phyloP scores from a whole-genome alignment of 2,888 invertebrate genomes.

The Loripinus fragilis region DNA sequence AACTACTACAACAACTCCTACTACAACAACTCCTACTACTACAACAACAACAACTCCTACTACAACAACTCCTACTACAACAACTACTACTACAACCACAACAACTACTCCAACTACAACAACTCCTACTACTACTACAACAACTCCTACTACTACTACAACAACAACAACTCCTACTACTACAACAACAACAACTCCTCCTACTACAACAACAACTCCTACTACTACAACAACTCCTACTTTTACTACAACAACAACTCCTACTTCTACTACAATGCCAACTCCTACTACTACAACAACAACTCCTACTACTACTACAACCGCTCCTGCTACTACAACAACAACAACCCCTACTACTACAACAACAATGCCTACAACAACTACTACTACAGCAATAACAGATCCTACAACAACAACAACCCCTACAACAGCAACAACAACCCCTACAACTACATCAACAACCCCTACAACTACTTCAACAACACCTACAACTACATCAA shows the following conservation, averaged over 20 bases:
- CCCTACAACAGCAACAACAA: conserved; percentile 10
- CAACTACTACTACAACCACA: too few species aligned
- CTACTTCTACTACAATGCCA: conserved; percentile 21
- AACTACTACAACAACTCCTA: too few species aligned
- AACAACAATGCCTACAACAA: conserved; percentile 10
- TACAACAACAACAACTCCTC: too few species aligned
- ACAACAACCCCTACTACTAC: conserved; percentile 27
- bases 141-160: too few species aligned
- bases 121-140: too few species aligned
- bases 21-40: too few species aligned
- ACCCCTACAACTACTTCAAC: conserved; percentile 6
- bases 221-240: too few species aligned
- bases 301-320: conserved; percentile 17
- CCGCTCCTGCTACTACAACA: conserved; percentile 27
- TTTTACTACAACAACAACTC: conserved; percentile 16
- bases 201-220: too few species aligned
- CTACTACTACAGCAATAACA: conserved; percentile 18
- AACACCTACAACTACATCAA: conserved; percentile 16
- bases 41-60: too few species aligned
- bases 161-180: too few species aligned
- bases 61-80: too few species aligned
- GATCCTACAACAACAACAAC: conserved; percentile 11
- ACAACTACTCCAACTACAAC: too few species aligned
- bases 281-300: conserved; percentile 31
- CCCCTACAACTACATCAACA: conserved; percentile 6